These are phyloP conservation scores for human (Homo sapiens) DNA, from an alignment of 2,113 vertebrate genomes.

Conservation along the genomic window GRCh38 chr3:146009001-146009500, in stretches of 20 bases:
- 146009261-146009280: not conserved
- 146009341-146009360: not conserved
- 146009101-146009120: not conserved
- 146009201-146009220: not conserved
- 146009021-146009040: not conserved
- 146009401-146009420: not conserved
- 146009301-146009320: not conserved
- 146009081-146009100: not conserved
- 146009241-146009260: not conserved
- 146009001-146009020: not conserved
- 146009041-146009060: not conserved
- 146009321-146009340: not conserved
- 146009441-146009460: too few relatives aligned
- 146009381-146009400: not conserved
- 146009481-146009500: too few relatives aligned
- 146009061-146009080: not conserved
- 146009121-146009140: not conserved
- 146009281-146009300: not conserved
- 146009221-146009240: not conserved
- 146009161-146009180: not conserved
- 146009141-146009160: not conserved
- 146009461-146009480: too few relatives aligned
- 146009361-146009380: not conserved
- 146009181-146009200: not conserved
- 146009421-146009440: not conserved